Evolutionary conservation across 2,113 vertebrate genomes (phyloP), one percentile per base, ranked within the genome.

Genomic region (Oryzias celebensis): DNA sequence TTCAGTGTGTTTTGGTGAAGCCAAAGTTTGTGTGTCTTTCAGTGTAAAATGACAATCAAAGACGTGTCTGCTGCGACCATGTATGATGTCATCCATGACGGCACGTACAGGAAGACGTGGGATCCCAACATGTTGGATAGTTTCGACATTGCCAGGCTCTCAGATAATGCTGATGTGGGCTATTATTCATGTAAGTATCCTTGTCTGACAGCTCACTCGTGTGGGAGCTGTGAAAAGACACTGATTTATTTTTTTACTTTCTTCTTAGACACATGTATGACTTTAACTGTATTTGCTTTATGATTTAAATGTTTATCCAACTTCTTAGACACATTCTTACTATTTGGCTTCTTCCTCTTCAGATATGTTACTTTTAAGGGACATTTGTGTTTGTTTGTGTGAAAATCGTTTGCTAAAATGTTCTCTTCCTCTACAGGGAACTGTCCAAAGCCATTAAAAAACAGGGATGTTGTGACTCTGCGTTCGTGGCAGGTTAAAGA

Each of bases 51-150:
- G 23, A 16, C 46, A 0, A 81, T 93, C 22, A 86, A 50, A 0
- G 92, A 92, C 0, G 90, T 93, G 0, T 71, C 87, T 0, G 91
- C 85, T 0, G 92, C 87, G 14, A 89, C 85, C 1, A 93, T 89
- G 77, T 94, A 89, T 22, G 92, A 93, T 12, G 86, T 92, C 16
- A 78, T 94, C 7, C 93, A 90, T 0, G 90, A 93, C 16, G 45
- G 77, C 0, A 5, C 67, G 43, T 92, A 92, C 66, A 81, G 89
- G 3, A 81, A 66, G 52, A 78, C 65, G 1, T 91, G 91, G 93
- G 93, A 95, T 42, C 51, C 76, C 8, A 71, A 71, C 0, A 82
- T 93, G 90, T 17, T 85, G 5, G 86, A 93, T 26, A 90, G 81
- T 1, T 88, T 24, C 14, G 92, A 93, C 82, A 91, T 94, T 0